These are phyloP conservation scores for Loxodonta africana DNA, from an alignment of 2,113 vertebrate genomes.

Conservation along the genomic window DNA sequence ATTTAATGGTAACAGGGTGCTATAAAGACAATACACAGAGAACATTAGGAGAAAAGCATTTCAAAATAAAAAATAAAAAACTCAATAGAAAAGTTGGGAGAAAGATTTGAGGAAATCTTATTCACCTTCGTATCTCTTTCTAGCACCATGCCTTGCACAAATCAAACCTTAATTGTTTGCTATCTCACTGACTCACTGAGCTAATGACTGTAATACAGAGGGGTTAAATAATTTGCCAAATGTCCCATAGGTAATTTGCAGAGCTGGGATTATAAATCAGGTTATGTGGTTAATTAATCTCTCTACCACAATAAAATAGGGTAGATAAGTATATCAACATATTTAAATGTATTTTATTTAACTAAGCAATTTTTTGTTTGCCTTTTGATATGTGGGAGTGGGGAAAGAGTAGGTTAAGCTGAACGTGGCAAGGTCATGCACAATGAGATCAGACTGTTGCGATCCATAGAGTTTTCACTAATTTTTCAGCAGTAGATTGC, in stretches of 20 bases:
- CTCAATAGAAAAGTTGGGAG: neutral
- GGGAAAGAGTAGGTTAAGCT: neutral
- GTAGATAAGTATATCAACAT: neutral
- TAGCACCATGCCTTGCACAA: neutral
- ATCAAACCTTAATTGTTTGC: slow-evolving; percentile 21
- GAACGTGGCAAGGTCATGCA: neutral
- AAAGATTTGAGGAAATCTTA: neutral
- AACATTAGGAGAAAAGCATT: neutral
- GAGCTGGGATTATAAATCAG: neutral
- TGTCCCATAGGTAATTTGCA: neutral
- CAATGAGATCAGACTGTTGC: too few relatives aligned
- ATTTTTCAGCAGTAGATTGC: too few relatives aligned
- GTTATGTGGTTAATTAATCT: neutral
- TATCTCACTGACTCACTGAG: neutral
- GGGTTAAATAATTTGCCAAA: neutral
- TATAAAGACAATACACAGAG: slow-evolving; percentile 14
- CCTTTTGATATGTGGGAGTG: neutral
- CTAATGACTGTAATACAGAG: neutral
- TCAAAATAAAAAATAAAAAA: neutral
- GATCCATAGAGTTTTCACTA: too few relatives aligned
- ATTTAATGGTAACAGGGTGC: neutral
- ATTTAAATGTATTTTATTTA: slow-evolving; percentile 24
- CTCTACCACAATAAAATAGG: neutral
- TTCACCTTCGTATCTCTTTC: neutral
- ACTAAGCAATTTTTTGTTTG: neutral